A percentile compares a stretch with the other conserved stretches of the same genome.
Conservation (phyloP, 2,797 vertebrate genomes). For the Molossus molossus region DNA sequence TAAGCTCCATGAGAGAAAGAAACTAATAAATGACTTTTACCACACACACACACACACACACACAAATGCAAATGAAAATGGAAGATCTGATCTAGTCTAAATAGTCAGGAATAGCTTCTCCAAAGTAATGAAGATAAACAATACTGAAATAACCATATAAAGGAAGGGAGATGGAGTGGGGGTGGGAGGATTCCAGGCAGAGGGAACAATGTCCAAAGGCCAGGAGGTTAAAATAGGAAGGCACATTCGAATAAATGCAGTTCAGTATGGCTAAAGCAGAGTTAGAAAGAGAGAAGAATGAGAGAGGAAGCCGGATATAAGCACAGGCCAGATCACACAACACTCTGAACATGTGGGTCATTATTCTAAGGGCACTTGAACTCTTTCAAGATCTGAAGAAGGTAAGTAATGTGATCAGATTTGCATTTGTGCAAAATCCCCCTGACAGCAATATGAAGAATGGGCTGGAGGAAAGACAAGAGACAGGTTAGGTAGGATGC, state of each 20-base stretch:
- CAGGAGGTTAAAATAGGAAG: not conserved
- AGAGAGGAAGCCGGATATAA: not conserved
- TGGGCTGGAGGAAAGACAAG: not conserved
- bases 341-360: not conserved
- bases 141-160: not conserved
- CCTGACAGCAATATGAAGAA: not conserved
- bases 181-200: not conserved
- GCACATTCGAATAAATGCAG: not conserved
- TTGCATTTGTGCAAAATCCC: not conserved
- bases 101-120: not conserved
- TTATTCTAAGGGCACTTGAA: not conserved
- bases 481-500: not conserved
- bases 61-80: slow-evolving; percentile 9
- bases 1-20: not conserved
- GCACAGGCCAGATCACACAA: not conserved
- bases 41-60: not conserved
- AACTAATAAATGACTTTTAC: not conserved
- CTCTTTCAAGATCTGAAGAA: not conserved
- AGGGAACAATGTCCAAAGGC: not conserved
- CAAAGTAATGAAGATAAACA: not conserved
- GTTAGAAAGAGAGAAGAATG: not conserved
- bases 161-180: not conserved
- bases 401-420: not conserved
- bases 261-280: not conserved
- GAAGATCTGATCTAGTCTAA: not conserved